phyloP scores from a whole-genome alignment of 2,797 vertebrate species.

The Pipistrellus pipistrellus region DNA sequence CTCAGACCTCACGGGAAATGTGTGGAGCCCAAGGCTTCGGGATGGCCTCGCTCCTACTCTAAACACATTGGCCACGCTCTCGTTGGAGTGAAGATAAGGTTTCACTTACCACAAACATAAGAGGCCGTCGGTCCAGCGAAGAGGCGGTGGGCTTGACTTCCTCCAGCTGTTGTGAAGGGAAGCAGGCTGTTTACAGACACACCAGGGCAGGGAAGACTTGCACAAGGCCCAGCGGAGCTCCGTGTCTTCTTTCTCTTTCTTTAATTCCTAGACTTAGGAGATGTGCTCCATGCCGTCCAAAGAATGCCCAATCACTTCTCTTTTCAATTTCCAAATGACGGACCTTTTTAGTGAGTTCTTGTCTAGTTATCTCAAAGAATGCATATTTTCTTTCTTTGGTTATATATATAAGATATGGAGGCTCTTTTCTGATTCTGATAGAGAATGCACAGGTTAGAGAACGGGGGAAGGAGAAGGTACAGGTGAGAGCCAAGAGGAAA shows the following conservation, averaged over 20 bases:
- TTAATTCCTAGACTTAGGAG: not conserved
- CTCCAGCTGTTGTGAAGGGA: not conserved
- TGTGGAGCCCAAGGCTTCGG: not conserved
- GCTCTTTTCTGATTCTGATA: not conserved
- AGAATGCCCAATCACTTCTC: not conserved
- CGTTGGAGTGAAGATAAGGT: constrained; percentile 29
- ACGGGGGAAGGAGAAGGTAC: not conserved
- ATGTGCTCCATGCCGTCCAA: not conserved
- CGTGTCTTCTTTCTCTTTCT: not conserved
- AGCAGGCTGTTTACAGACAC: not conserved
- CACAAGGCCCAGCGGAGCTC: not conserved
- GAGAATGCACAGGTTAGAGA: not conserved
- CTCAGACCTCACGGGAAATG: not conserved
- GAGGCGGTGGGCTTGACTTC: not conserved
- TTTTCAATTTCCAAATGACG: not conserved
- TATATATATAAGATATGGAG: not conserved
- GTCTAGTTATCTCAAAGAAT: constrained; percentile 9
- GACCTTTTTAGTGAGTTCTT: not conserved
- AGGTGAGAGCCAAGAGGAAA: not conserved
- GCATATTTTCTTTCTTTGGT: not conserved
- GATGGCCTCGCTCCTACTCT: constrained; percentile 34
- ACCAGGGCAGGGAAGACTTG: not conserved
- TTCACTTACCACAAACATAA: constrained; percentile 61
- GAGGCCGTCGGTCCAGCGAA: not conserved
- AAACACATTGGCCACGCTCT: constrained; percentile 44